Percentiles rank a stretch among this genome's conserved stretches.
phyloP scores from a whole-genome alignment of 1,140 invertebrate species.

The Cyphomyrmex costatus region DNA sequence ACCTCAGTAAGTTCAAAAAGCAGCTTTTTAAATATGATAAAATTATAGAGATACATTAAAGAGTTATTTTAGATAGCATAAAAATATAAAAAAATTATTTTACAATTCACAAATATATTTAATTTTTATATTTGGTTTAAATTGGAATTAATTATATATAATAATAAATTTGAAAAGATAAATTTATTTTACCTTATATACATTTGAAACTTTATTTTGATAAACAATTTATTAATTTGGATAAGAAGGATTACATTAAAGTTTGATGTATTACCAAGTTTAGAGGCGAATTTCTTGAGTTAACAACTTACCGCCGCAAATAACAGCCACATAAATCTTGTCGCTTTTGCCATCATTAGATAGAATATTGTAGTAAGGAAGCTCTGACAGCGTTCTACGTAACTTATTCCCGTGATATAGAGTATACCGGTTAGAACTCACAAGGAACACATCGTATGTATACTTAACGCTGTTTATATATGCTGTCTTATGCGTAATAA shows the following conservation, averaged over 20 bases:
- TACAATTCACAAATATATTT: background rate
- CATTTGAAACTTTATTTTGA: constrained; percentile 10
- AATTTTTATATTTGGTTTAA: constrained; percentile 2
- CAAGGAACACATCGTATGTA: constrained; percentile 28
- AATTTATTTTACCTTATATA: constrained; percentile 11
- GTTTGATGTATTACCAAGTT: background rate
- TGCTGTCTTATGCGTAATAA: constrained; percentile 43
- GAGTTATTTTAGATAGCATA: background rate
- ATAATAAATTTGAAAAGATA: background rate
- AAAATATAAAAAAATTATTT: background rate
- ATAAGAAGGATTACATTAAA: background rate
- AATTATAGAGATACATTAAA: background rate
- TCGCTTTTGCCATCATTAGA: constrained; percentile 36
- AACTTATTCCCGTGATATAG: background rate
- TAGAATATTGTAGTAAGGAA: background rate
- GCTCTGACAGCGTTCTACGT: background rate
- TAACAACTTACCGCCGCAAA: constrained; percentile 30
- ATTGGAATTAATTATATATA: background rate
- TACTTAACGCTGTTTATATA: constrained; percentile 42
- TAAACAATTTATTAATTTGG: background rate
- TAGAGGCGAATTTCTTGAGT: background rate
- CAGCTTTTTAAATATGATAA: background rate
- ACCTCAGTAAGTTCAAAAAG: background rate
- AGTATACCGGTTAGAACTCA: constrained; percentile 13
- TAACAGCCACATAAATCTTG: constrained; percentile 30